Percentiles rank a stretch among this genome's conserved stretches.
Evolutionary conservation across 2,888 invertebrate genomes (phyloP).

Genomic region (Hipparchia semele): DNA sequence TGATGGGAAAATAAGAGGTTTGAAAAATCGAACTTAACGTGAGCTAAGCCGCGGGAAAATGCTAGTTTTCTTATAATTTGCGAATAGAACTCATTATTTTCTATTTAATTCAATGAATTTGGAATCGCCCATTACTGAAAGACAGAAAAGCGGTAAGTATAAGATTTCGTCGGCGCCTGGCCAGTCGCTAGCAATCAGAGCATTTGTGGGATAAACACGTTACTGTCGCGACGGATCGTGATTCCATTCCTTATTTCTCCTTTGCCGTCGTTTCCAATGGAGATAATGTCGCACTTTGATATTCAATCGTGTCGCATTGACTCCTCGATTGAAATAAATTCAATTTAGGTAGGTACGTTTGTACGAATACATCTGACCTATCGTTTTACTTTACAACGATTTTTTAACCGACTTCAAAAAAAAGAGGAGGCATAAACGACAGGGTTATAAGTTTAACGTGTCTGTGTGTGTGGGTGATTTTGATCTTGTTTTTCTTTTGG

Average conservation of each 20-base stretch:
- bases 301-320: constrained; percentile 45
- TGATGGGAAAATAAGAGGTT: too few relatives aligned
- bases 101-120: background rate
- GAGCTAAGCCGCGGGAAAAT: too few relatives aligned
- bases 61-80: too few relatives aligned
- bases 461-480: too few relatives aligned
- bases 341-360: background rate
- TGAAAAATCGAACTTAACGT: too few relatives aligned
- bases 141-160: constrained; percentile 52
- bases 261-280: constrained; percentile 36
- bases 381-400: background rate
- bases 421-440: too few relatives aligned
- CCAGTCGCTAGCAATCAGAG: constrained; percentile 66
- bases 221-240: constrained; percentile 60
- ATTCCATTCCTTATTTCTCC: constrained; percentile 59
- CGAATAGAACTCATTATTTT: too few relatives aligned
- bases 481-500: too few relatives aligned
- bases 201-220: constrained; percentile 64
- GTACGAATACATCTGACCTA: constrained; percentile 12
- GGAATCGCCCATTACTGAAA: constrained; percentile 20
- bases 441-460: too few relatives aligned
- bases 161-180: constrained; percentile 54
- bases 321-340: constrained; percentile 37
- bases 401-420: background rate
- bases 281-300: constrained; percentile 41